Base-by-base conservation (phyloP, 2,113 vertebrate genomes). In the Spheniscus mendiculus region DNA sequence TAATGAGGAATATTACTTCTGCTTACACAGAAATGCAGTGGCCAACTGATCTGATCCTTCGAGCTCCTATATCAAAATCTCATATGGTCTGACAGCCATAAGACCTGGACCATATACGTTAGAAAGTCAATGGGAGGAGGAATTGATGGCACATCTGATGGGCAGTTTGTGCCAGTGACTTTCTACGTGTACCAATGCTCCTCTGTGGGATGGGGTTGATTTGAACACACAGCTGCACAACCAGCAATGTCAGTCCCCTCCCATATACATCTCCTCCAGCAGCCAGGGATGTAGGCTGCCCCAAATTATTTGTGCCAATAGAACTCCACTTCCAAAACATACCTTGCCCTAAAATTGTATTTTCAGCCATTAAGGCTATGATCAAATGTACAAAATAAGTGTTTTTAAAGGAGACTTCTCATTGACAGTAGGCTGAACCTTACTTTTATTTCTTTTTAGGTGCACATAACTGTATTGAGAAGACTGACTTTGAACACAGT, bases 111-210 rank as follows among this genome's bases (percentile, higher is more conserved):
- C 42, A 38, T 10, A 5, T 2, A 26, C 2, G 2, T 6, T 6
- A 9, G 29, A 30, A 86, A 49, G 18, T 10, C 40, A 62, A 7
- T 2, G 17, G 53, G 42, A 74, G 25, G 34, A 91, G 18, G 83
- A 95, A n/a, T 0, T 10, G 59, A n/a, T 58, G 86, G 22, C 29
- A 36, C 63, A 61, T 6, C 21, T 29, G 30, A 25, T 10, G 63
- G 45, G 55, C 13, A 12, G 10, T 4, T 45, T 22, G 30, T 44
- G 55, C 9, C 89, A 77, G 9, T 10, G 27, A 50, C 59, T 56
- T 30, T 70, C 27, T 44, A 27, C 0, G 0, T 0, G 6, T 34
- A 18, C 34, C 40, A 56, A 18, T 0, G 1, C 58, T 79, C 40
- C 69, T 66, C 55, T 16, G 17, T 1, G 3, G 15, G 12, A 59